A percentile compares a stretch with the other conserved stretches of the same genome.
Evolutionary conservation across 1,140 invertebrate genomes (phyloP).

Genomic region (Diachasma alloeum): DNA sequence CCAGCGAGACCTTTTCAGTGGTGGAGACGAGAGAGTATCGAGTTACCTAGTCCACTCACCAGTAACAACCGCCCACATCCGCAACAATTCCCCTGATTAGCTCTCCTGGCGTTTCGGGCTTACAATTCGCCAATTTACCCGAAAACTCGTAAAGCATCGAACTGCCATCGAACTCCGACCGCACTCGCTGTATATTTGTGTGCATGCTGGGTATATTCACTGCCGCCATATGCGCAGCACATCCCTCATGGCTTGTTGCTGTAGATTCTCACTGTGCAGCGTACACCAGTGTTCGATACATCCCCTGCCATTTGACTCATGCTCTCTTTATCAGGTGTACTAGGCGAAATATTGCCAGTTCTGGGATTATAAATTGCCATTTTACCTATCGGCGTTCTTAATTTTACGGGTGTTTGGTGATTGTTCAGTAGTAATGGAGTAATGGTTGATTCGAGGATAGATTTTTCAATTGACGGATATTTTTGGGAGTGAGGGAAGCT

Average conservation of each 20-base stretch:
- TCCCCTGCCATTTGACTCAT: neutral
- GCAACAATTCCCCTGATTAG: constrained; percentile 61
- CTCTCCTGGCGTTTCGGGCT: constrained; percentile 35
- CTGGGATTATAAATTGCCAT: neutral
- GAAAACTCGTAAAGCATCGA: constrained; percentile 53
- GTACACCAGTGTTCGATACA: neutral
- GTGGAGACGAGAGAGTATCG: constrained; percentile 45
- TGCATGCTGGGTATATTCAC: constrained; percentile 13
- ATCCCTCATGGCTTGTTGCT: constrained; percentile 30
- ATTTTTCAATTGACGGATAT: too few relatives aligned
- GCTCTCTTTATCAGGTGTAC: neutral
- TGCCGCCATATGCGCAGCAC: constrained; percentile 43
- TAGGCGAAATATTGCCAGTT: neutral
- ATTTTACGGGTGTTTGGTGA: neutral
- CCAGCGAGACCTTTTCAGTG: constrained; percentile 18
- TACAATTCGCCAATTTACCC: constrained; percentile 59
- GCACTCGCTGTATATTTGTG: constrained; percentile 10
- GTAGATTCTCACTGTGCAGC: neutral
- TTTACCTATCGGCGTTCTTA: neutral
- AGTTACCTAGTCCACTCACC: constrained; percentile 49
- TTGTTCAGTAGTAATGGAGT: neutral
- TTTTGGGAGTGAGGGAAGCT: too few relatives aligned
- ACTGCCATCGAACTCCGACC: constrained; percentile 30
- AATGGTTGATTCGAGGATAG: too few relatives aligned
- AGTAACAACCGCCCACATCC: constrained; percentile 54